Conservation (phyloP, 2,113 vertebrate genomes). For the Suncus etruscus region DNA sequence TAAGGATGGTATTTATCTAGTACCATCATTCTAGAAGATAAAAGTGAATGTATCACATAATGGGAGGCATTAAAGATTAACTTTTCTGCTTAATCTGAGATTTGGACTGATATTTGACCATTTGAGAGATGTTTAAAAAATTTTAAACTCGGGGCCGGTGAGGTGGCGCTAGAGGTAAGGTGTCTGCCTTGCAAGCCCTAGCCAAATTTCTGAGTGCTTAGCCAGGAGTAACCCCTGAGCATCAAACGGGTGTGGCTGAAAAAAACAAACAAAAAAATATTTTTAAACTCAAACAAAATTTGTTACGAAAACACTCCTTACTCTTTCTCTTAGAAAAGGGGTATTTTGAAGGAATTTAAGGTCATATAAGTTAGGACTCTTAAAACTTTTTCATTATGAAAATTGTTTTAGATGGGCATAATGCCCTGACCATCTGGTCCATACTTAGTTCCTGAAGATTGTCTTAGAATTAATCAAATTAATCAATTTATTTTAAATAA, state of each 20-base stretch:
- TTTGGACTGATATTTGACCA: neutral
- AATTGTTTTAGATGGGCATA: constrained; percentile 49
- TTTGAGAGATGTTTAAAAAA: constrained; percentile 48
- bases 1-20: neutral
- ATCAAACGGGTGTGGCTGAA: no score
- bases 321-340: constrained; percentile 16
- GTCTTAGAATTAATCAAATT: constrained; percentile 56
- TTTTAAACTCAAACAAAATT: constrained; percentile 27
- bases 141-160: constrained; percentile 5
- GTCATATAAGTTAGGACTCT: constrained; percentile 34
- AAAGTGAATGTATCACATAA: neutral
- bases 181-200: no score
- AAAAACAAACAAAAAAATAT: no score
- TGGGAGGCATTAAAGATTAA: neutral
- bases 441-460: constrained; percentile 36
- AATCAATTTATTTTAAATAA: constrained; percentile 67
- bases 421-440: constrained; percentile 55
- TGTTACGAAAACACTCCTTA: neutral
- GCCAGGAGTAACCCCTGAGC: no score
- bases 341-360: constrained; percentile 23
- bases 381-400: constrained; percentile 56
- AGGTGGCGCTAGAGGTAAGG: no score
- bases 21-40: constrained; percentile 12
- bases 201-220: no score
- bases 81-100: constrained; percentile 23